These are phyloP conservation scores for Coelopa frigida DNA, from an alignment of 1,140 invertebrate genomes.

Conservation along the genomic window DNA sequence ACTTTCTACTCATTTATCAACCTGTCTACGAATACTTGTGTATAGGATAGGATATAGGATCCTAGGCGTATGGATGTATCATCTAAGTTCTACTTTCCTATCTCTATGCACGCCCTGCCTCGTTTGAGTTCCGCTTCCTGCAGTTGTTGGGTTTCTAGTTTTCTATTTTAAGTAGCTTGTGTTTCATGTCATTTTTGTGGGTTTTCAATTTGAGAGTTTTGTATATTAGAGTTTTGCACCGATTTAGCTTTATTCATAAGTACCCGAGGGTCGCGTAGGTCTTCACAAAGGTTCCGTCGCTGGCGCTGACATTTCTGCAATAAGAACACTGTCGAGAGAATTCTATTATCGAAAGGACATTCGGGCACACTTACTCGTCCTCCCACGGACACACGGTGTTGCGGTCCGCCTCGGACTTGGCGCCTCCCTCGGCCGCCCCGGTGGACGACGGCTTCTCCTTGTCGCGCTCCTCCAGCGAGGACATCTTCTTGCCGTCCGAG, in stretches of 20 bases:
- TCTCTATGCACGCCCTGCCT: too few species aligned
- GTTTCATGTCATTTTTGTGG: constrained; percentile 21
- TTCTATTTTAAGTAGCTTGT: too few species aligned
- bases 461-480: constrained; percentile 30
- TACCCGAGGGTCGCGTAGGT: constrained; percentile 83
- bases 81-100: too few species aligned
- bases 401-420: constrained; percentile 35
- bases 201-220: constrained; percentile 28
- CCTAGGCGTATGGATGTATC: too few species aligned
- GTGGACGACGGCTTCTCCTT: constrained; percentile 12
- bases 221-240: constrained; percentile 28
- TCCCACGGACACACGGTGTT: constrained; percentile 83
- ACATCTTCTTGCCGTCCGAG: constrained; percentile 25
- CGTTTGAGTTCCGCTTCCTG: too few species aligned
- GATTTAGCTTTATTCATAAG: constrained; percentile 56
- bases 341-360: background rate
- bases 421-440: constrained; percentile 18
- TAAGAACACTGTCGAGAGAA: constrained; percentile 35
- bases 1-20: too few species aligned
- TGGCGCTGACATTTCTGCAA: constrained; percentile 69
- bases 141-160: too few species aligned
- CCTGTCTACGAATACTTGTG: too few species aligned
- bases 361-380: constrained; percentile 70
- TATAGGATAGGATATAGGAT: too few species aligned
- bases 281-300: constrained; percentile 81